phyloP scores from a whole-genome alignment of 2,113 vertebrate genomes.

The Macroglossus sobrinus region DNA sequence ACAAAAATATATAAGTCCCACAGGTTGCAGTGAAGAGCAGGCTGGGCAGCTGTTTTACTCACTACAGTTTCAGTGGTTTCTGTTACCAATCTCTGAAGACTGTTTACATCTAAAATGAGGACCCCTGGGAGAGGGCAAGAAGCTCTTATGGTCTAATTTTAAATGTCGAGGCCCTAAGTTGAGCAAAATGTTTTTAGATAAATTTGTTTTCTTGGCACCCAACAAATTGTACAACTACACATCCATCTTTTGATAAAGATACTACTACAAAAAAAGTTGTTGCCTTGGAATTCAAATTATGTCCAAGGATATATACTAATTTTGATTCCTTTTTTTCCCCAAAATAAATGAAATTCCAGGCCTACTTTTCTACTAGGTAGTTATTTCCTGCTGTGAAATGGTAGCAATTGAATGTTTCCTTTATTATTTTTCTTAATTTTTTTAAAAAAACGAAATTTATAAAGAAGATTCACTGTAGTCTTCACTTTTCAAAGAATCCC shows the following conservation, averaged over 20 bases:
- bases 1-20: slow-evolving; percentile 26
- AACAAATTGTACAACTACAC: neutral
- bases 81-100: neutral
- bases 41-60: neutral
- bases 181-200: neutral
- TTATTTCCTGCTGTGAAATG: neutral
- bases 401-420: neutral
- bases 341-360: neutral
- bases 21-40: neutral
- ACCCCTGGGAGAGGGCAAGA: neutral
- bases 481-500: neutral
- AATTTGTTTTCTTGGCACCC: neutral
- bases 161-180: neutral
- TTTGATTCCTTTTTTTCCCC: neutral
- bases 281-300: neutral
- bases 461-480: neutral
- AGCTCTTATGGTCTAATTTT: neutral
- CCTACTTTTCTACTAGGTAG: neutral
- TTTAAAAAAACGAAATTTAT: neutral
- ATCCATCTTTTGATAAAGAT: neutral
- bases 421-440: neutral
- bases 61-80: neutral
- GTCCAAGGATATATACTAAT: neutral
- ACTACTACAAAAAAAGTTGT: neutral
- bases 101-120: neutral